A percentile compares a stretch with the other conserved stretches of the same genome.
These are phyloP conservation scores for Agrochola lota DNA, from an alignment of 2,888 invertebrate genomes.

Conservation along the genomic window DNA sequence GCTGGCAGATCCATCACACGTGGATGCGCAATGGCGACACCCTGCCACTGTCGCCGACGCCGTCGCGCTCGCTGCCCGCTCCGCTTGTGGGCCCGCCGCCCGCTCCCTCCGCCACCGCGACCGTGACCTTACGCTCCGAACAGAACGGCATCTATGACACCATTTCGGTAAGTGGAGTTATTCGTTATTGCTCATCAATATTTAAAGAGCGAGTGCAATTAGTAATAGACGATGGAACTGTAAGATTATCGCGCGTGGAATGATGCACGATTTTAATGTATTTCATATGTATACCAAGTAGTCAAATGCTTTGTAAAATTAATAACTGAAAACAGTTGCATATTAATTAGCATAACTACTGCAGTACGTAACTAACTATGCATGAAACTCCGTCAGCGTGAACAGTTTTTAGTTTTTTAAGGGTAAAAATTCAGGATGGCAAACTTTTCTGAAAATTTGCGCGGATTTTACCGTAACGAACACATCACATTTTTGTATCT, in stretches of 20 bases:
- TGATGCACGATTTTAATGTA: neutral
- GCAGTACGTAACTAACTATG: neutral
- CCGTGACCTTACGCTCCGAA: conserved; percentile 76
- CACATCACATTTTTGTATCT: neutral
- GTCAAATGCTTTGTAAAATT: neutral
- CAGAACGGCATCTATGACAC: conserved; percentile 89
- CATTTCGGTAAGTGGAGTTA: conserved; percentile 81
- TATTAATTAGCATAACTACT: conserved; percentile 1
- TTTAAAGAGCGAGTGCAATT: conserved; percentile 34
- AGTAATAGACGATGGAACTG: conserved; percentile 28
- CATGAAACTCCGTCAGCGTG: neutral
- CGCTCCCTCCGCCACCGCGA: conserved; percentile 71
- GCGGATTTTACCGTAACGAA: neutral
- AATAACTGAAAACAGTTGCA: neutral
- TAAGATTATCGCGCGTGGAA: conserved; percentile 21
- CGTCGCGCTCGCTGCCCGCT: conserved; percentile 74
- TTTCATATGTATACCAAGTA: neutral
- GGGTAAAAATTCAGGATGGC: neutral
- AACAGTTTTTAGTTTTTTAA: neutral
- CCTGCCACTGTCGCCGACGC: conserved; percentile 83
- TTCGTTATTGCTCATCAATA: conserved; percentile 49
- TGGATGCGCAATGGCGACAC: conserved; percentile 91
- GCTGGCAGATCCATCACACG: conserved; percentile 93
- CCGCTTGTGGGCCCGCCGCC: conserved; percentile 74
- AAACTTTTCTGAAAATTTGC: conserved; percentile 4